These are phyloP conservation scores for Sinonovacula constricta DNA, from an alignment of 1,140 invertebrate genomes.

Conservation along the genomic window DNA sequence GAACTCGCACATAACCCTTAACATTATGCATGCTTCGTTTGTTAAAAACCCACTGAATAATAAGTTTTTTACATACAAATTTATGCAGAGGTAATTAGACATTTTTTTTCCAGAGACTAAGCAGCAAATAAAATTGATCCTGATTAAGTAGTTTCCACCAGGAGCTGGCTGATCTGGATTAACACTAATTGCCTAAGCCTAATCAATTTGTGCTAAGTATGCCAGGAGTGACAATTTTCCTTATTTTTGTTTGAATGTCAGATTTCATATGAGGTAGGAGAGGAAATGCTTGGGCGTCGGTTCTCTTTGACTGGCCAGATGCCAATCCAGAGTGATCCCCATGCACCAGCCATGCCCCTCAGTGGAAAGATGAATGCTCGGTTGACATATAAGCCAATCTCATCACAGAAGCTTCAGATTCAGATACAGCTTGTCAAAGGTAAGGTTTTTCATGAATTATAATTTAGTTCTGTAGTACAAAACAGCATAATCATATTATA, in stretches of 20 bases:
- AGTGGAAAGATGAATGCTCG: conserved; percentile 2
- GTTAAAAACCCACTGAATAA: too few relatives aligned
- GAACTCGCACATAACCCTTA: too few relatives aligned
- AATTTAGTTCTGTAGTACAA: too few relatives aligned
- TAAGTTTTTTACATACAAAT: neutral
- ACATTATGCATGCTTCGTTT: too few relatives aligned
- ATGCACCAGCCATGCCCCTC: neutral
- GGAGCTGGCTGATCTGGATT: too few relatives aligned
- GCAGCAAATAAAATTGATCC: neutral
- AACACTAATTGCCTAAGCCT: too few relatives aligned
- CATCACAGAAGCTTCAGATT: neutral
- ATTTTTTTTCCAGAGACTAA: neutral
- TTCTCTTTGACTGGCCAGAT: conserved; percentile 8
- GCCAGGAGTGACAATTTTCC: neutral
- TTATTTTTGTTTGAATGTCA: neutral
- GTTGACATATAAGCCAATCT: conserved; percentile 11
- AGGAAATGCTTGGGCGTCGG: conserved; percentile 23
- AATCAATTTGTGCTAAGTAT: too few relatives aligned
- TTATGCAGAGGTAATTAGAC: neutral
- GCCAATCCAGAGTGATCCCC: neutral
- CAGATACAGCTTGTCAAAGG: conserved; percentile 38
- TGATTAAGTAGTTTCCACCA: too few relatives aligned
- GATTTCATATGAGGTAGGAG: conserved; percentile 3
- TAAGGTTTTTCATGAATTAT: too few relatives aligned
- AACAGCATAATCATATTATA: too few relatives aligned